Percentiles rank a stretch among this genome's conserved stretches.
Conservation (phyloP, 2,113 vertebrate species). For the Barnardius zonarius region DNA sequence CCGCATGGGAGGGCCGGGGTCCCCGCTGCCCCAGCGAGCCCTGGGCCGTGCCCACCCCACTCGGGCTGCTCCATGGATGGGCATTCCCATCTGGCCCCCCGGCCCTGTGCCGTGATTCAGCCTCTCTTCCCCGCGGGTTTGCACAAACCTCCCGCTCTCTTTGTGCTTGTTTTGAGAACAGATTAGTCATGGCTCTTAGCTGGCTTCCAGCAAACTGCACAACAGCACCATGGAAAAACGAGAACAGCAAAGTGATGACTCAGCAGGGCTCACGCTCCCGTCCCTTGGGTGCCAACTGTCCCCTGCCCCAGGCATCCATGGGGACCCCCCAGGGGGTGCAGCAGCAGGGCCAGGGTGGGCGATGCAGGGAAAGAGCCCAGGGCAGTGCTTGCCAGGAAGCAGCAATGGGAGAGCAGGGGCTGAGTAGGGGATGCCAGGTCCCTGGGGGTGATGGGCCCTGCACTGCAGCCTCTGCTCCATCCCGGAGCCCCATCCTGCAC, state of each 20-base stretch:
- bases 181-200: slow-evolving; percentile 68
- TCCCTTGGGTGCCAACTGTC: slow-evolving; percentile 10
- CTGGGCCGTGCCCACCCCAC: background rate
- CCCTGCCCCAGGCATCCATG: rapidly evolving
- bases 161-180: slow-evolving; percentile 69
- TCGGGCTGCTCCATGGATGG: background rate
- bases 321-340: background rate
- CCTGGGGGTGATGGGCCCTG: rapidly evolving
- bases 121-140: slow-evolving; percentile 44
- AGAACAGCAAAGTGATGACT: slow-evolving; percentile 61
- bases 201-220: slow-evolving; percentile 67
- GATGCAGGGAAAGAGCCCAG: background rate
- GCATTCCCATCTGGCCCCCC: slow-evolving; percentile 8
- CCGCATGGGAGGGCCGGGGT: rapidly evolving
- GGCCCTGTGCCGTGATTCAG: background rate
- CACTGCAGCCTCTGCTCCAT: rapidly evolving
- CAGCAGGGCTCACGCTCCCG: slow-evolving; percentile 34
- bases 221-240: slow-evolving; percentile 64
- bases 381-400: background rate
- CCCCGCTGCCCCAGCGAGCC: background rate
- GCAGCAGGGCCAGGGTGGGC: background rate
- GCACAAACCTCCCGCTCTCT: slow-evolving; percentile 53
- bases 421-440: rapidly evolving
- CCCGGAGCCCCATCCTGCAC: background rate
- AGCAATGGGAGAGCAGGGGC: background rate